Evolutionary conservation across 53 echinoderm and acorn worm species (phyloP), one percentile per base, ranked within the genome.

Genomic region (Paracentrotus lividus): DNA sequence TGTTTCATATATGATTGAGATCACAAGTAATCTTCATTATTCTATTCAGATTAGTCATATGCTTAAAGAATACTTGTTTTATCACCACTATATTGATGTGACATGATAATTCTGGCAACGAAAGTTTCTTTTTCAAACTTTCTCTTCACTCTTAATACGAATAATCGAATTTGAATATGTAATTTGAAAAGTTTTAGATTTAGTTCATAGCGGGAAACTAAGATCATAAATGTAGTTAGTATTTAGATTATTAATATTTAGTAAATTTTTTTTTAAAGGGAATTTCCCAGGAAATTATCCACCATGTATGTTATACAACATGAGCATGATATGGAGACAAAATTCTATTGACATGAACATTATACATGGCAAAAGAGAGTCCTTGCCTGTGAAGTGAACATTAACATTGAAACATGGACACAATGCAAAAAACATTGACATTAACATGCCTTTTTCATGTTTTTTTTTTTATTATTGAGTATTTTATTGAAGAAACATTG

Each of bases 401-500:
- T 45, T 81, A 26, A n/a, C 44, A 45, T 12, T 36, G 40, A 72
- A 8, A 81, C 81, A 81, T 47, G 81, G 81, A 81, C 81, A 81
- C 27, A 14, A 76, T 76, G 76, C 23, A 40, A 76, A 36, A 42
- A 81, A 86, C 55, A 85, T 86, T 23, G 53, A 55, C 56, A 86
- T 86, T 18, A 86, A 86, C 86, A 86, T 56, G 86, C 56, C 18
- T 55, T 86, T 86, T 86, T 86, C 54, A 86, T 55, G 86, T 86
- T 86, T 34, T 86, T 86, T 34, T 86, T 56, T 24, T 86, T 56
- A 26, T 84, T 84, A 52, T 85, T 85, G 54, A 55, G 86, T 86
- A 86, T 86, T 85, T 86, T 86, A 86, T 86, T 86, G 86, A 34
- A 55, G 56, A 86, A 86, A 86, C 34, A 86, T 86, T 33, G 8